Evolutionary conservation across 2,888 invertebrate species (phyloP).

Genomic region (Parnassius smintheus): DNA sequence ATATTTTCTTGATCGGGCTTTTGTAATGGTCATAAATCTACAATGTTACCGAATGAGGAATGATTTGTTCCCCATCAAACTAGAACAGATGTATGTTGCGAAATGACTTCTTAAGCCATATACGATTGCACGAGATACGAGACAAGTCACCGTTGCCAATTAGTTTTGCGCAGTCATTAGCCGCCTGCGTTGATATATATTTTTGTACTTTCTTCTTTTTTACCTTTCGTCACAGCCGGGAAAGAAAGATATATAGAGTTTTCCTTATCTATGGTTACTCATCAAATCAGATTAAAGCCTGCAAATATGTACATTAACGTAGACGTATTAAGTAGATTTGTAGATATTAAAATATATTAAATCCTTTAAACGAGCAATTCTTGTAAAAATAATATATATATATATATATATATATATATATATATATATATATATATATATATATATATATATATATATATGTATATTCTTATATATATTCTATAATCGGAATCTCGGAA

Average conservation of each 20-base stretch:
- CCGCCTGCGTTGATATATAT: slow-evolving; percentile 13
- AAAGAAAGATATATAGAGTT: slow-evolving; percentile 1
- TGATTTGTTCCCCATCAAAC: slow-evolving; percentile 11
- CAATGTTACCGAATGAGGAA: slow-evolving; percentile 1
- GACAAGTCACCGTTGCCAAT: slow-evolving; percentile 20
- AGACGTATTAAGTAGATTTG: neutral
- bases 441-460: too few species aligned
- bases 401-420: too few species aligned
- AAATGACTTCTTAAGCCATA: slow-evolving; percentile 14
- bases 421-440: too few species aligned
- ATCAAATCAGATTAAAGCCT: slow-evolving; percentile 5
- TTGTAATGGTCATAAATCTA: too few species aligned
- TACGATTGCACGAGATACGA: slow-evolving; percentile 3
- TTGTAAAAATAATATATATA: too few species aligned
- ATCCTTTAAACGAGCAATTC: too few species aligned
- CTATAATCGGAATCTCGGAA: too few species aligned
- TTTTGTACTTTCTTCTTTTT: neutral
- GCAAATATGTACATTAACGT: neutral
- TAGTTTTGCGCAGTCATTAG: slow-evolving; percentile 20
- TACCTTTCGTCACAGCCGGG: slow-evolving; percentile 14
- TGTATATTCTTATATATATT: too few species aligned
- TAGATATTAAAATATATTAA: too few species aligned
- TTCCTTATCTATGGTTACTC: slow-evolving; percentile 8
- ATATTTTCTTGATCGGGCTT: too few species aligned
- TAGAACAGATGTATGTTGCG: slow-evolving; percentile 6